Conservation (phyloP, 2,888 invertebrate species). For the Tineola bisselliella region DNA sequence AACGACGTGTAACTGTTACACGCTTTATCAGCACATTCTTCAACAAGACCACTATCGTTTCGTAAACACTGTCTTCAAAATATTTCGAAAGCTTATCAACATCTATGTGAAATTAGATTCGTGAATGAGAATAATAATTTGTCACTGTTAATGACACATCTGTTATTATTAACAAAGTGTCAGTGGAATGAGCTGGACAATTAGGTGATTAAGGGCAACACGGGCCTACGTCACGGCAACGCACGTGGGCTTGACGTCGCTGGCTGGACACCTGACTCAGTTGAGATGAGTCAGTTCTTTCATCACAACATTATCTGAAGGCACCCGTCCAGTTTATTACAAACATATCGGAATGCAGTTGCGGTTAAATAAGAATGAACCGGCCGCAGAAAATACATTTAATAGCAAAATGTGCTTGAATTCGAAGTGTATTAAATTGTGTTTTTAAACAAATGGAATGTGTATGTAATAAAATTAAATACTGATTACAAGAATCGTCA, state of each 20-base stretch:
- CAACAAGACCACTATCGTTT: background rate
- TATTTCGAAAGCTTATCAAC: background rate
- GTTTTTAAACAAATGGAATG: background rate
- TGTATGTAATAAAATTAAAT: background rate
- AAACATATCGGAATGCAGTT: background rate
- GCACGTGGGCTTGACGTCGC: slow-evolving; percentile 53
- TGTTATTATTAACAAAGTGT: background rate
- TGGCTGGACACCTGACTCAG: background rate
- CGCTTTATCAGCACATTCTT: background rate
- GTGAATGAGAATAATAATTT: background rate
- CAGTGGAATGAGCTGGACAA: background rate
- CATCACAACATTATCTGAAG: background rate
- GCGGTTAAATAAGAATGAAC: background rate
- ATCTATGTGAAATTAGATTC: background rate
- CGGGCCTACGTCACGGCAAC: slow-evolving; percentile 17
- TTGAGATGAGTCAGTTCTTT: background rate
- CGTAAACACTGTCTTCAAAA: background rate
- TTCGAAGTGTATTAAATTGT: background rate
- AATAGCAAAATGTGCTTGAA: background rate
- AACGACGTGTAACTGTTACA: background rate
- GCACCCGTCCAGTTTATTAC: background rate
- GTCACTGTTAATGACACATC: background rate
- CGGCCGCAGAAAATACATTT: background rate
- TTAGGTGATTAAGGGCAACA: slow-evolving; percentile 13
- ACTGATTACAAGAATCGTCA: background rate